These are phyloP conservation scores for Aphrophora alni DNA, from an alignment of 2,888 invertebrate genomes.

Conservation along the genomic window DNA sequence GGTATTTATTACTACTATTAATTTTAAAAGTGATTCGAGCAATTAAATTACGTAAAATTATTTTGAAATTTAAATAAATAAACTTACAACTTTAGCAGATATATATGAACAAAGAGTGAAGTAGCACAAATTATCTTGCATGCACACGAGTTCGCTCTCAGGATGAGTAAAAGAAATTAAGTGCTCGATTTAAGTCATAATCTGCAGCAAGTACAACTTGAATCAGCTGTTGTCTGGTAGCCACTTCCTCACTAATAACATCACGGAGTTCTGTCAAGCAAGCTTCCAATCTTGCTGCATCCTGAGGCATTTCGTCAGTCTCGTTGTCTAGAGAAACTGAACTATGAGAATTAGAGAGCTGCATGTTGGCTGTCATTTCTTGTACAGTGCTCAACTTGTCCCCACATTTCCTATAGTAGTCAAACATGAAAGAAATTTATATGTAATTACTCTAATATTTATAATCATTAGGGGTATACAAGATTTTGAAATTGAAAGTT, in stretches of 20 bases:
- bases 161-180: constrained; percentile 63
- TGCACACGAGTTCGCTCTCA: constrained; percentile 16
- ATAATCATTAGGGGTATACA: too few relatives aligned
- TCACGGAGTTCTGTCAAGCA: constrained; percentile 62
- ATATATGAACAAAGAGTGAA: neutral
- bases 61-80: neutral
- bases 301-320: constrained; percentile 54
- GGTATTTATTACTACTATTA: too few relatives aligned
- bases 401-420: neutral
- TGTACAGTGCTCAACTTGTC: constrained; percentile 26
- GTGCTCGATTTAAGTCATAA: constrained; percentile 65
- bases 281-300: constrained; percentile 57
- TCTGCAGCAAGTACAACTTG: constrained; percentile 63
- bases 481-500: too few relatives aligned
- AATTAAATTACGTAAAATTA: neutral
- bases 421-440: neutral
- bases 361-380: constrained; percentile 32
- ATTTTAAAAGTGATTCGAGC: too few relatives aligned
- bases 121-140: neutral
- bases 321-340: neutral
- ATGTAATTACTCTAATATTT: too few relatives aligned
- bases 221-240: constrained; percentile 61
- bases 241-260: constrained; percentile 62
- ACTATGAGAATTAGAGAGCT: constrained; percentile 22
- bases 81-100: neutral